Base-by-base conservation (phyloP, 2,113 vertebrate genomes). In the Polyodon spathula region DNA sequence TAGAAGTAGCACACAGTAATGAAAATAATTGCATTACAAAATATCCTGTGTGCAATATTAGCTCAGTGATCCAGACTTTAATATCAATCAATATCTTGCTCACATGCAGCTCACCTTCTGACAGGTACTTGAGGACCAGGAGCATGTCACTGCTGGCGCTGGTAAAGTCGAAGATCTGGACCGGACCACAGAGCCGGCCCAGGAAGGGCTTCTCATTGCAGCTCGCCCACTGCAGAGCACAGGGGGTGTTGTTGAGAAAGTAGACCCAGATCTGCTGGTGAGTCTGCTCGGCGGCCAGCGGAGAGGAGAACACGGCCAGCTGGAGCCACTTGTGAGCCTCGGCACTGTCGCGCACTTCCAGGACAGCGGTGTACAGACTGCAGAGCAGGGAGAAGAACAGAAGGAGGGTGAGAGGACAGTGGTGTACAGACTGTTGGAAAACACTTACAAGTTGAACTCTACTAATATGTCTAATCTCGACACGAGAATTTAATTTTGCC, bases 191-290 rank as follows among this genome's bases (percentile, higher is more conserved):
- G 54, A 77, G 67, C n/a, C 68, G 63, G 4, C 75, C 73, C 0
- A 69, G 63, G 0, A 75, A 67, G 1, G 76, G 74, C 59, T 70
- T 61, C 59, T 78, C 74, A 0, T 79, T 79, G 65, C 72, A 57
- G 44, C 73, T 0, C 0, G 77, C 77, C 77, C 77, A 79, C 62
- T 66, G 77, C 60, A 79, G 54, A 58, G 77, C 74, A 0, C 77
- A 79, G n/a, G 77, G 77, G 0, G 75, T 79, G 48, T 77, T 79
- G 68, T 77, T 79, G 56, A 77, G 71, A 58, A 79, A 77, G 63
- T 75, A 79, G 62, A 79, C 42, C 0, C 75, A 69, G 8, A 77
- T 63, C 64, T 77, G 73, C 54, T 75, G 55, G 67, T 79, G 77
- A 6, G 71, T 63, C 73, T 79, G 77, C 4, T 68, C 71, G 0